Conservation (phyloP, 2,888 invertebrate genomes). For the Macrosoma leucophasiata region DNA sequence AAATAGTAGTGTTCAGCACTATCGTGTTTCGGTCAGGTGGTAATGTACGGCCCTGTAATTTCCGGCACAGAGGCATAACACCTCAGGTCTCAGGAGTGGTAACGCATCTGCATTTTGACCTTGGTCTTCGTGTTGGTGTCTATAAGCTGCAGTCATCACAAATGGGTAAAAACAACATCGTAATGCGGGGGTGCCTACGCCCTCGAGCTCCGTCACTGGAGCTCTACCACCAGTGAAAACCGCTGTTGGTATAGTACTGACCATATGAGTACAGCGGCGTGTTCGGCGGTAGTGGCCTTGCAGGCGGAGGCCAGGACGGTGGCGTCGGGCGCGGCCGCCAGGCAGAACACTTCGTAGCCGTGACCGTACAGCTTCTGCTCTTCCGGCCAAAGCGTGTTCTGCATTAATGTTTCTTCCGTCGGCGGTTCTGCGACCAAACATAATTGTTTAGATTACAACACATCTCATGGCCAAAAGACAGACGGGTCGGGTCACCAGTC, state of each 20-base stretch:
- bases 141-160: no score
- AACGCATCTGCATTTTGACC: no score
- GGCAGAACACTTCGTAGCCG: conserved; percentile 92
- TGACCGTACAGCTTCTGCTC: conserved; percentile 97
- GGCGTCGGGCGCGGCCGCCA: conserved; percentile 84
- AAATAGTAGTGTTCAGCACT: no score
- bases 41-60: no score
- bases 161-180: no score
- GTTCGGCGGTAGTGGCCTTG: conserved; percentile 85
- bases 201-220: no score
- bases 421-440: conserved; percentile 82
- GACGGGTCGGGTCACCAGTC: background rate
- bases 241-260: conserved; percentile 37
- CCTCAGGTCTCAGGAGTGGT: no score
- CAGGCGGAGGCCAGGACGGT: conserved; percentile 89
- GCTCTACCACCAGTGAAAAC: no score
- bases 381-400: conserved; percentile 98
- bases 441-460: background rate
- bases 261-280: conserved; percentile 94
- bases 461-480: background rate
- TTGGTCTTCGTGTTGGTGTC: no score
- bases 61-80: no score
- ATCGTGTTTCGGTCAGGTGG: no score
- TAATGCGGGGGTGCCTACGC: no score
- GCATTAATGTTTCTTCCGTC: conserved; percentile 92